Base-by-base conservation (phyloP, 2,888 invertebrate genomes). In the Gryllus longicercus region DNA sequence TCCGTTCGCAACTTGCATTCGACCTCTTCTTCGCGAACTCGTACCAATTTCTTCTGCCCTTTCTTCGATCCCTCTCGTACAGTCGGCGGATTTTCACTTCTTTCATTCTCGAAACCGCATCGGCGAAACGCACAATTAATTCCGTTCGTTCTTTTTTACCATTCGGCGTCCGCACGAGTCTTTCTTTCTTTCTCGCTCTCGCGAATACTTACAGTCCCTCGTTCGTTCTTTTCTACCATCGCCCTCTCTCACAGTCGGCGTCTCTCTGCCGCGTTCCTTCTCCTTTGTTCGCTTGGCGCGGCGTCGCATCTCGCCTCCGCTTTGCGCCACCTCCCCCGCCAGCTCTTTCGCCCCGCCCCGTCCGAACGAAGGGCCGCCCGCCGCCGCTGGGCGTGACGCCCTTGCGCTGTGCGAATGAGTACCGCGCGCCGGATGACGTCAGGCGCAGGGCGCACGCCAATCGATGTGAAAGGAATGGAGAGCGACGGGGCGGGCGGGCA, bases 391-490 rank as follows among this genome's bases (percentile, higher is more conserved):
- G 63, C 63, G 63, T 63, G 63, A 63, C 63, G 63, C 63, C 63
- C 63, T 63, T 63, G 63, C 16, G 63, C 63, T 63, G 63, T 16
- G 63, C 63, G 63, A 63, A 63, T 63, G 63, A 63, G 63, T 16
- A 11, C 63, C 63, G 63, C 63, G 63, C 63, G 63, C 16, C 63
- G 63, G 63, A 63, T 63, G 63, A 63, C 63, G 63, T 63, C 63
- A 63, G 63, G 63, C 63, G 63, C 63, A 11, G 63, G 63, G 63
- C 63, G 63, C 63, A 1, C 63, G 63, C 63, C 63, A 63, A 63
- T 63, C 63, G 63, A 63, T 63, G 63, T 63, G 63, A 63, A 63
- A 63, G 63, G 63, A 16, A 63, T 63, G 63, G 63, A 63, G 63
- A 63, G 63, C 63, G 63, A 11, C 14, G n/a, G 16, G 63, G 16